Evolutionary conservation across 2,113 vertebrate genomes (phyloP).

Genomic region (Bos indicus): DNA sequence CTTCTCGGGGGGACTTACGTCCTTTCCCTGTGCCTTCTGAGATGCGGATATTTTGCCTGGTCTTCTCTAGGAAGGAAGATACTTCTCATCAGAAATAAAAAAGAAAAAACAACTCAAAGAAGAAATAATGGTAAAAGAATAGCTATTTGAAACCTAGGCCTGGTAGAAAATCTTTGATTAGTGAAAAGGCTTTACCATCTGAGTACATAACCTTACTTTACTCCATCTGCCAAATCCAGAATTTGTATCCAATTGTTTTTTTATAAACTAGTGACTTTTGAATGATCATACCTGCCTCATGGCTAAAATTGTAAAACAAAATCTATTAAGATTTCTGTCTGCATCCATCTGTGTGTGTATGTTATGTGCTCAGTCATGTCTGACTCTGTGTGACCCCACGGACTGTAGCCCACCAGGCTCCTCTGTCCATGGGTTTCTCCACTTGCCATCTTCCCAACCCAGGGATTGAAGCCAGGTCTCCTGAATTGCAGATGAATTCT

Average conservation of each 20-base stretch:
- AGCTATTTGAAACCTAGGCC: neutral
- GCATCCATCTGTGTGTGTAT: neutral
- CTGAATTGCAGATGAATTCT: neutral
- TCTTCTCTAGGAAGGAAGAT: neutral
- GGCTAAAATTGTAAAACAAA: neutral
- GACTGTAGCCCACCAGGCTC: neutral
- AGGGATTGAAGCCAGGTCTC: neutral
- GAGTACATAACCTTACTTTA: neutral
- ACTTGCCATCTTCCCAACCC: neutral
- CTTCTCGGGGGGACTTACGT: neutral
- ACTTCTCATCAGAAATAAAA: neutral
- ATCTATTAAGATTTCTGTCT: neutral
- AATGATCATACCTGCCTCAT: neutral
- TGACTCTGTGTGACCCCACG: neutral
- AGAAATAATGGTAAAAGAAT: neutral
- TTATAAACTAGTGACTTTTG: neutral
- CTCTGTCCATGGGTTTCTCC: neutral
- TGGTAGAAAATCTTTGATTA: neutral
- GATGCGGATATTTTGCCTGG: neutral
- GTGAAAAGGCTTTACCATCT: neutral
- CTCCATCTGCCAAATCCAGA: neutral
- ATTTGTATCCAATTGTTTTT: neutral
- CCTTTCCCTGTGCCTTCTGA: neutral
- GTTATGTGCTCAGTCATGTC: rapidly evolving
- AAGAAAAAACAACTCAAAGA: neutral